A percentile compares a stretch with the other conserved stretches of the same genome.
These are phyloP conservation scores for Drosophila cognata DNA, from an alignment of 2,888 invertebrate species.

Conservation along the genomic window DNA sequence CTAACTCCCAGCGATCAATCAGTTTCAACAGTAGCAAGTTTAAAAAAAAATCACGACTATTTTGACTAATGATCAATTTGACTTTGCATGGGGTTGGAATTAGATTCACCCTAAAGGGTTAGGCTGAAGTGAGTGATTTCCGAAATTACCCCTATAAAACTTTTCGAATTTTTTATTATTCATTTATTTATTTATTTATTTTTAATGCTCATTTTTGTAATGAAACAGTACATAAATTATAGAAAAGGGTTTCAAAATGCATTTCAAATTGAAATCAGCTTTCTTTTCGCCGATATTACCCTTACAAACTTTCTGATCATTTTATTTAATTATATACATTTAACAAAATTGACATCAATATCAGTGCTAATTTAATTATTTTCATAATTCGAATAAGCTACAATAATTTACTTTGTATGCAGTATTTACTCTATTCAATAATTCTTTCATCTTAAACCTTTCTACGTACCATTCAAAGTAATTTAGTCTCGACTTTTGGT, in stretches of 20 bases:
- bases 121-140: background rate
- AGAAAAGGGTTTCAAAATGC: background rate
- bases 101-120: background rate
- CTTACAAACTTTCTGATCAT: background rate
- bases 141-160: background rate
- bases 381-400: background rate
- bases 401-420: background rate
- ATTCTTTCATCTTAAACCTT: background rate
- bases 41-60: background rate
- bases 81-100: background rate
- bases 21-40: background rate
- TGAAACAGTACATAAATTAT: background rate
- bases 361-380: too few species aligned
- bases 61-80: background rate
- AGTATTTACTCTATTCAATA: background rate
- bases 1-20: background rate
- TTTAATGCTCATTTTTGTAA: background rate
- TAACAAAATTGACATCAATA: background rate
- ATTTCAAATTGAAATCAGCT: background rate
- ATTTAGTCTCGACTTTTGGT: background rate
- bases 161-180: background rate
- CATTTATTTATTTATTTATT: background rate
- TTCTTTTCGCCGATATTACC: background rate
- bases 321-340: background rate
- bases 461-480: conserved; percentile 52